Conservation (phyloP, 1,140 invertebrate species). For the Leptinotarsa defecta region DNA sequence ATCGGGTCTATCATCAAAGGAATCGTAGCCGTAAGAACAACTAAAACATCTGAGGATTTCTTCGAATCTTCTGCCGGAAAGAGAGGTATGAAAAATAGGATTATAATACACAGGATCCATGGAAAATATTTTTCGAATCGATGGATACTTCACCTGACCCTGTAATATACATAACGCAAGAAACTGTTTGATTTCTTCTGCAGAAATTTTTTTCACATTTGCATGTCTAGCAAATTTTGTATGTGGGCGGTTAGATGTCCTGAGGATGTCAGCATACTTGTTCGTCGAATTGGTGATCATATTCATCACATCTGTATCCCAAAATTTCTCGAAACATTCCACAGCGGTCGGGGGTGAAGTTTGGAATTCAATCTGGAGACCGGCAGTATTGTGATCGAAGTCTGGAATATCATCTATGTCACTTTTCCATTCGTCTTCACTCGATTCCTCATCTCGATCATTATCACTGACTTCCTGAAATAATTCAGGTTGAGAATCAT, state of each 20-base stretch:
- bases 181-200: conserved; percentile 21
- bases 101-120: conserved; percentile 13
- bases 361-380: conserved; percentile 9
- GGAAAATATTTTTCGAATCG: conserved; percentile 12
- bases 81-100: conserved; percentile 15
- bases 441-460: conserved; percentile 16
- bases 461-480: conserved; percentile 7
- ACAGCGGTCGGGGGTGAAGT: conserved; percentile 14
- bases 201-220: background rate
- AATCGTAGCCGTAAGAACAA: background rate
- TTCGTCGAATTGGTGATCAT: conserved; percentile 13
- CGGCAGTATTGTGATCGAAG: background rate
- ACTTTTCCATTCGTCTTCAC: conserved; percentile 10
- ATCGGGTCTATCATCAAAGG: background rate
- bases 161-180: conserved; percentile 15
- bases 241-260: no score
- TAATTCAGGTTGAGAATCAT: conserved; percentile 11
- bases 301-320: conserved; percentile 14
- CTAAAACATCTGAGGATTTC: conserved; percentile 13
- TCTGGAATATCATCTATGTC: conserved; percentile 17
- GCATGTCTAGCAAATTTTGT: background rate
- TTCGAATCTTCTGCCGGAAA: conserved; percentile 21
- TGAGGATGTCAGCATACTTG: background rate
- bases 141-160: conserved; percentile 7
- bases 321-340: conserved; percentile 14